phyloP scores from a whole-genome alignment of 2,888 invertebrate species.

The Glaucopsyche alexis region DNA sequence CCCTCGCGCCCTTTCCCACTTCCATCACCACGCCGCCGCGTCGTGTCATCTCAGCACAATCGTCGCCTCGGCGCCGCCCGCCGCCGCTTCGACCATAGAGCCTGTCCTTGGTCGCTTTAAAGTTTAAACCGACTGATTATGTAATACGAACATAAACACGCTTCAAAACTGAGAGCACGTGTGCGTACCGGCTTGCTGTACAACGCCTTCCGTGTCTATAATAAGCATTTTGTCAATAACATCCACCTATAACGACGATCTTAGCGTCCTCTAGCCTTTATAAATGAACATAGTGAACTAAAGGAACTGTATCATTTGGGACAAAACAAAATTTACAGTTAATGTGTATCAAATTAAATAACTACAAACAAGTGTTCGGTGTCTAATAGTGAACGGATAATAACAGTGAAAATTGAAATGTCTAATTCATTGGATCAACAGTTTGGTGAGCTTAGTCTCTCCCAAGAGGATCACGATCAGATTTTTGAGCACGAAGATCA shows the following conservation, averaged over 20 bases:
- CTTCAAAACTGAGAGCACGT: constrained; percentile 60
- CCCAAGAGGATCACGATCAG: constrained; percentile 87
- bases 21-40: constrained; percentile 53
- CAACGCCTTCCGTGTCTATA: constrained; percentile 37
- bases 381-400: constrained; percentile 34
- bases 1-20: constrained; percentile 53
- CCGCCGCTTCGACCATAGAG: constrained; percentile 35
- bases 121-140: constrained; percentile 52
- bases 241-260: constrained; percentile 8
- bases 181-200: constrained; percentile 53
- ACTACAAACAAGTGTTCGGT: constrained; percentile 34
- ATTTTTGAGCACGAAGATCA: constrained; percentile 84
- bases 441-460: constrained; percentile 84
- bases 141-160: constrained; percentile 67
- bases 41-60: constrained; percentile 45
- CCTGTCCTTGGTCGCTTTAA: constrained; percentile 43
- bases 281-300: constrained; percentile 14
- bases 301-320: neutral
- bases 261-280: constrained; percentile 20
- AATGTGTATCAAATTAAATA: constrained; percentile 6
- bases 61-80: constrained; percentile 36
- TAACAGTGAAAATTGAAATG: constrained; percentile 50
- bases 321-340: constrained; percentile 14
- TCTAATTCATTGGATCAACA: constrained; percentile 81
- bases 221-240: neutral